phyloP scores from a whole-genome alignment of 2,888 invertebrate genomes.

The Drosophila prolongata region DNA sequence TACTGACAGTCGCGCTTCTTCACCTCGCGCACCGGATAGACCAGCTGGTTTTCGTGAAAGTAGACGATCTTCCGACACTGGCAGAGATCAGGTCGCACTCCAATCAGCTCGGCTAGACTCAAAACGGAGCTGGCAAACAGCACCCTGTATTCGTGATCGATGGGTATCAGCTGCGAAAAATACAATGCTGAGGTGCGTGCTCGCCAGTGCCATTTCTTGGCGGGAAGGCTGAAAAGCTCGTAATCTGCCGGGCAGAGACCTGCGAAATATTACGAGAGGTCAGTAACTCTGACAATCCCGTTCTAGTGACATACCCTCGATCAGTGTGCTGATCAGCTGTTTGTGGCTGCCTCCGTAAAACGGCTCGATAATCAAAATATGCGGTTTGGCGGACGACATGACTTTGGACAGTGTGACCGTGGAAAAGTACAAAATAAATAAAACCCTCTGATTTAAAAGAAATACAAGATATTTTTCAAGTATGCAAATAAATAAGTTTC shows the following conservation, averaged over 20 bases:
- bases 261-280: conserved; percentile 38
- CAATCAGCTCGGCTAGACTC: conserved; percentile 89
- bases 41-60: conserved; percentile 91
- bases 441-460: no score
- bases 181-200: conserved; percentile 89
- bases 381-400: conserved; percentile 67
- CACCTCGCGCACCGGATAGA: conserved; percentile 88
- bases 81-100: conserved; percentile 87
- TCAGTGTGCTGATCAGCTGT: conserved; percentile 86
- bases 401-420: not conserved
- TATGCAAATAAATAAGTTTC: no score
- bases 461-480: no score
- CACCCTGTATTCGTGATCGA: conserved; percentile 85
- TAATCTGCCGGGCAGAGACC: conserved; percentile 82
- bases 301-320: conserved; percentile 80
- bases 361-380: conserved; percentile 87
- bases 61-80: conserved; percentile 88
- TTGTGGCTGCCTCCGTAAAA: conserved; percentile 91
- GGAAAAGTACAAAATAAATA: not conserved
- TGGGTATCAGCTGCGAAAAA: conserved; percentile 87
- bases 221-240: conserved; percentile 86
- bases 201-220: conserved; percentile 92
- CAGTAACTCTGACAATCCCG: not conserved
- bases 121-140: conserved; percentile 89
- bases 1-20: conserved; percentile 90